A percentile compares a stretch with the other conserved stretches of the same genome.
These are phyloP conservation scores for Neomicropteryx cornuta DNA, from an alignment of 1,140 invertebrate genomes.

Conservation along the genomic window DNA sequence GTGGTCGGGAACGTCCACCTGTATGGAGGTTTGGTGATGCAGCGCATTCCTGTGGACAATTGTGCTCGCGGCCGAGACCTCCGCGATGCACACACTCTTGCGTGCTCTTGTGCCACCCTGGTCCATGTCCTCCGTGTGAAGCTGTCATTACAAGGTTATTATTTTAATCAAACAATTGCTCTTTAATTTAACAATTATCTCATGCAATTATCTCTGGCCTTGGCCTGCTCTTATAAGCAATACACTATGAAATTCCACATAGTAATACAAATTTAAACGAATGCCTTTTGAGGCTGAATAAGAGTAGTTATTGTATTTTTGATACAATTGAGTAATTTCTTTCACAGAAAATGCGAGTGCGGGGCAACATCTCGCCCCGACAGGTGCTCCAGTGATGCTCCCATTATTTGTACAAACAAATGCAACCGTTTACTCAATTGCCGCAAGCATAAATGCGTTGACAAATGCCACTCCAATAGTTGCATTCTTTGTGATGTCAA, in stretches of 20 bases:
- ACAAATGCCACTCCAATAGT: conserved; percentile 63
- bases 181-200: no score
- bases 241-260: no score
- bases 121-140: conserved; percentile 71
- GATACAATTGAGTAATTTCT: conserved; percentile 20
- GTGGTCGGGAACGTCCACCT: conserved; percentile 64
- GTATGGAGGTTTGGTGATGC: conserved; percentile 56
- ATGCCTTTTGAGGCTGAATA: no score
- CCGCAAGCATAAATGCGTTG: conserved; percentile 58
- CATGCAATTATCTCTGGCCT: no score
- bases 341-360: conserved; percentile 57
- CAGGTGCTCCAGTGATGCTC: conserved; percentile 54
- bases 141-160: conserved; percentile 39
- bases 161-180: no score
- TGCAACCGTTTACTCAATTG: conserved; percentile 67
- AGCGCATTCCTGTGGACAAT: conserved; percentile 83
- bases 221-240: no score
- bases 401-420: conserved; percentile 58
- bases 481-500: conserved; percentile 57
- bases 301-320: no score
- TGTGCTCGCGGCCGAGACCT: conserved; percentile 59
- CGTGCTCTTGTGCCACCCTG: conserved; percentile 84
- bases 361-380: conserved; percentile 54
- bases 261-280: no score
- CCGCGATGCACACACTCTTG: conserved; percentile 71